These are phyloP conservation scores for Channa argus DNA, from an alignment of 2,113 vertebrate species.

Conservation along the genomic window DNA sequence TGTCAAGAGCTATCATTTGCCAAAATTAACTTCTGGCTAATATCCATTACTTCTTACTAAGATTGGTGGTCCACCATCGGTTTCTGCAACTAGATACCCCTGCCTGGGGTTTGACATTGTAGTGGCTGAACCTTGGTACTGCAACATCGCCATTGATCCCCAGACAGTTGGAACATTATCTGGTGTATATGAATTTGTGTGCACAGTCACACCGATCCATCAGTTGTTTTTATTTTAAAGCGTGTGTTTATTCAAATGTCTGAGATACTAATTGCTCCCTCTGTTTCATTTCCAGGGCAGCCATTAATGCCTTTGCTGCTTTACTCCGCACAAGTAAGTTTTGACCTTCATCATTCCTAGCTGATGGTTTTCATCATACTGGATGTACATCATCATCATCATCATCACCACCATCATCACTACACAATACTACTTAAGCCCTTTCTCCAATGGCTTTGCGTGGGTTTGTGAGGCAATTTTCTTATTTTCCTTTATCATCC, in stretches of 20 bases:
- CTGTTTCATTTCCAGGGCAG: slow-evolving; percentile 83
- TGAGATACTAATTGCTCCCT: slow-evolving; percentile 10
- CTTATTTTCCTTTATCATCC: neutral
- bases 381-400: slow-evolving; percentile 1
- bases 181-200: no score
- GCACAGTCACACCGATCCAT: no score
- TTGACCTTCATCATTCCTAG: slow-evolving; percentile 11
- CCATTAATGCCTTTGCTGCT: slow-evolving; percentile 88
- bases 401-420: neutral
- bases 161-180: no score
- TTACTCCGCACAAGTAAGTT: slow-evolving; percentile 95
- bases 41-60: no score
- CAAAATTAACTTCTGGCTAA: no score
- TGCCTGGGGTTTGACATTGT: no score
- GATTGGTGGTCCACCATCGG: no score
- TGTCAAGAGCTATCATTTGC: no score
- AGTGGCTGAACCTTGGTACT: no score
- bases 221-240: neutral
- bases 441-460: neutral
- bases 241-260: slow-evolving; percentile 1
- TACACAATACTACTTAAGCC: neutral
- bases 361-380: neutral
- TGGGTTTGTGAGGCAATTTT: neutral
- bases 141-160: no score
- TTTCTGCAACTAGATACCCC: no score